Conservation (phyloP, 2,113 vertebrate species). For the Circaetus cinerascens region DNA sequence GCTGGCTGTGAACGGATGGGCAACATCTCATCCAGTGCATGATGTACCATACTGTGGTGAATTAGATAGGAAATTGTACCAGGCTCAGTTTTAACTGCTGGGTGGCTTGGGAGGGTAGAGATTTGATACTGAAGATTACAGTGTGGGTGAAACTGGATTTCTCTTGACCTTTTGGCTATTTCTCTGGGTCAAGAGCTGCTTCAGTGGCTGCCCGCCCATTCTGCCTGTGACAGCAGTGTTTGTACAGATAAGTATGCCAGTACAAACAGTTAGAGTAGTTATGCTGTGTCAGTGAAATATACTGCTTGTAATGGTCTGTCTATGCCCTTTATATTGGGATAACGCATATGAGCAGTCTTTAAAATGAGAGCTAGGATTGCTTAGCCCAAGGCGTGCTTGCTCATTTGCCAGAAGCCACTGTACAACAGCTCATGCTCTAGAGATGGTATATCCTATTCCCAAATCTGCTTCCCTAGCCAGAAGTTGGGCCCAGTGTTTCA, state of each 20-base stretch:
- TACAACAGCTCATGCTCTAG: background rate
- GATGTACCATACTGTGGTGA: background rate
- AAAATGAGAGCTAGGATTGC: background rate
- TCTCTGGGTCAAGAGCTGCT: conserved; percentile 7
- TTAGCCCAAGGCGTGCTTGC: background rate
- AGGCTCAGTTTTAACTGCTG: background rate
- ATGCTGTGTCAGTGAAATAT: background rate
- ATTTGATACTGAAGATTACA: background rate
- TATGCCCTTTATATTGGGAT: background rate
- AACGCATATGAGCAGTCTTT: background rate
- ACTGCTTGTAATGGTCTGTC: background rate
- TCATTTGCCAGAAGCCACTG: background rate
- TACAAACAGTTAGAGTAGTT: background rate
- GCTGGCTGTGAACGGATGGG: accelerated
- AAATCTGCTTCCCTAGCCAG: background rate
- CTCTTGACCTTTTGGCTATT: background rate
- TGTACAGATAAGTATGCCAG: background rate
- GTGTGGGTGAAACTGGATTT: background rate
- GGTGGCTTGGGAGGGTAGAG: background rate
- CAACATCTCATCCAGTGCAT: background rate
- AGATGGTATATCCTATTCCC: background rate
- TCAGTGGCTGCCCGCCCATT: background rate
- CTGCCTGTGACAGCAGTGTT: background rate
- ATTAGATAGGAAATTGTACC: background rate
- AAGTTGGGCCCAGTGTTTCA: background rate